phyloP scores from a whole-genome alignment of 2,797 vertebrate genomes.

The Lagodon rhomboides region DNA sequence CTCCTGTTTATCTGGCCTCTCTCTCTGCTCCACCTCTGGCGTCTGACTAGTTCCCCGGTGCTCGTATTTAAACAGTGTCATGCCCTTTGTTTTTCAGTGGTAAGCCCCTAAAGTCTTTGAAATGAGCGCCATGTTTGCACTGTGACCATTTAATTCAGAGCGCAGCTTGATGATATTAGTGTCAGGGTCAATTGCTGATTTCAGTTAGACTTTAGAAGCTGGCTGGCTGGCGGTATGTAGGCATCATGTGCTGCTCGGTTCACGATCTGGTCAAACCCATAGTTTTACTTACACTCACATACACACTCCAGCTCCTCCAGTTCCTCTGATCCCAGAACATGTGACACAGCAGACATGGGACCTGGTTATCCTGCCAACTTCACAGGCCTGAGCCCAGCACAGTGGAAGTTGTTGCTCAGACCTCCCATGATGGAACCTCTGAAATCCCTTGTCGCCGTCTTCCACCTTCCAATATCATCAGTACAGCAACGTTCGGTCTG shows the following conservation, averaged over 20 bases:
- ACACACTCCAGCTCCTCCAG: conserved; percentile 61
- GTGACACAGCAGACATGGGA: conserved; percentile 80
- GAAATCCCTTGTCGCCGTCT: conserved; percentile 26
- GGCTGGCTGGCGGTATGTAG: conserved; percentile 63
- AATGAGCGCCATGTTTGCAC: conserved; percentile 75
- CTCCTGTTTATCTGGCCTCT: conserved; percentile 58
- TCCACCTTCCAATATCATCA: conserved; percentile 26
- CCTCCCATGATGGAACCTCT: conserved; percentile 67
- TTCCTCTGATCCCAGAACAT: conserved; percentile 79
- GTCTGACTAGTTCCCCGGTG: conserved; percentile 42
- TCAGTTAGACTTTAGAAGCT: conserved; percentile 64
- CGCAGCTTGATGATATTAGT: conserved; percentile 79
- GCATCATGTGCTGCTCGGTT: conserved; percentile 79
- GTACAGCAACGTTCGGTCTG: background rate
- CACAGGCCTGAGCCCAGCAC: conserved; percentile 48
- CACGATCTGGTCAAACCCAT: conserved; percentile 78
- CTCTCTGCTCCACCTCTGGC: conserved; percentile 40
- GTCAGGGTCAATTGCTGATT: conserved; percentile 80
- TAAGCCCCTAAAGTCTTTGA: conserved; percentile 72
- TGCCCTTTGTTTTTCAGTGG: conserved; percentile 68
- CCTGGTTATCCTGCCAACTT: conserved; percentile 66
- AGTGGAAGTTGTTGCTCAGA: conserved; percentile 57
- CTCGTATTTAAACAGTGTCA: conserved; percentile 71
- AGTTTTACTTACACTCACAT: conserved; percentile 70
- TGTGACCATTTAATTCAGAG: conserved; percentile 71